These are phyloP conservation scores for Orgyia antiqua DNA, from an alignment of 2,888 invertebrate species.

Conservation along the genomic window DNA sequence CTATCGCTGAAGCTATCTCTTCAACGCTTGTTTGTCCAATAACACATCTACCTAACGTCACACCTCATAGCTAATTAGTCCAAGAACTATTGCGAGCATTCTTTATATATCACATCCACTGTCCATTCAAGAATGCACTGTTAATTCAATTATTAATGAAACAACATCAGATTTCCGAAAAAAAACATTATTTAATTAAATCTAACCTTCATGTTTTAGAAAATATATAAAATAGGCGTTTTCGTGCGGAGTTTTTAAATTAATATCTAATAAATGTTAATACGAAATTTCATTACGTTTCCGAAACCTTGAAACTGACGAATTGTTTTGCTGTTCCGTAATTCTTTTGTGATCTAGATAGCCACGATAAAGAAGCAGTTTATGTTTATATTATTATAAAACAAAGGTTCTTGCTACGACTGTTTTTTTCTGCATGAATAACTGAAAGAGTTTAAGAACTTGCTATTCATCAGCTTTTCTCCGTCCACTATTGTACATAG, in stretches of 20 bases:
- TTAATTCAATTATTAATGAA: constrained; percentile 16
- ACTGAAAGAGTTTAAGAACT: no score
- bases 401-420: no score
- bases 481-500: no score
- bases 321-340: not conserved
- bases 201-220: constrained; percentile 13
- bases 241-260: constrained; percentile 8
- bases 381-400: no score
- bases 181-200: constrained; percentile 14
- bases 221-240: constrained; percentile 1
- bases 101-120: constrained; percentile 21
- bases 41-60: constrained; percentile 28
- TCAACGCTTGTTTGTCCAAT: constrained; percentile 6
- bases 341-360: not conserved
- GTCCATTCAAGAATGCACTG: constrained; percentile 25
- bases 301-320: constrained; percentile 1
- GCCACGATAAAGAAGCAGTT: no score
- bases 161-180: constrained; percentile 22
- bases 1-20: not conserved
- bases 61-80: constrained; percentile 47
- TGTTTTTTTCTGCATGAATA: no score
- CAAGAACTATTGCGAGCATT: constrained; percentile 32
- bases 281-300: not conserved
- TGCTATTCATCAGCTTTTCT: no score
- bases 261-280: constrained; percentile 2